Conservation (phyloP, 2,797 vertebrate species). For the Tamandua tetradactyla region DNA sequence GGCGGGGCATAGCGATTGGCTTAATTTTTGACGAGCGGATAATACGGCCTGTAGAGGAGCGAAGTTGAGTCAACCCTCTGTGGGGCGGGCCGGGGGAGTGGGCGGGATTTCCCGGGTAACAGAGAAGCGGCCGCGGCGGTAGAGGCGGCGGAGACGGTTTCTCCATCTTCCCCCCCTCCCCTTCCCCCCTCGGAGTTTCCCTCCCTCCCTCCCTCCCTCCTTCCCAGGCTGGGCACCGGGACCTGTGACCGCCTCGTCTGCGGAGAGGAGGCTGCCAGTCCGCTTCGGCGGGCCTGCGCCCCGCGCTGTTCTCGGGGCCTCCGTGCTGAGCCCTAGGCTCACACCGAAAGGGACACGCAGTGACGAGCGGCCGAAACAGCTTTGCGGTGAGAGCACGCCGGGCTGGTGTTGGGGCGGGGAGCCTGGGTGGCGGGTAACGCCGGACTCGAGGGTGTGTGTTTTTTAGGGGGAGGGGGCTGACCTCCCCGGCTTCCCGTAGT, state of each 20-base stretch:
- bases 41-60: not conserved
- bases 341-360: conserved; percentile 69
- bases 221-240: conserved; percentile 63
- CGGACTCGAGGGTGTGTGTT: conserved; percentile 68
- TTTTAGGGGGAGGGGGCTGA: conserved; percentile 59
- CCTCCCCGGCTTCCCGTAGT: conserved; percentile 77
- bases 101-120: conserved; percentile 89
- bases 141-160: conserved; percentile 85
- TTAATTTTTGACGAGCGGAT: not conserved
- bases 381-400: conserved; percentile 75
- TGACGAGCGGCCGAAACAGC: conserved; percentile 58
- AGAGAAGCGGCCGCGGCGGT: conserved; percentile 87
- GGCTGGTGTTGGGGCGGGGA: conserved; percentile 28
- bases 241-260: conserved; percentile 55
- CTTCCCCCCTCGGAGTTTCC: conserved; percentile 74
- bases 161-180: conserved; percentile 77
- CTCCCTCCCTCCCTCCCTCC: conserved; percentile 72
- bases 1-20: conserved; percentile 54
- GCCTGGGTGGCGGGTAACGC: conserved; percentile 47
- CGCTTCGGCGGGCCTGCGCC: conserved; percentile 67
- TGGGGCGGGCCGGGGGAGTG: conserved; percentile 80
- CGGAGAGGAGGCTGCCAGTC: conserved; percentile 68
- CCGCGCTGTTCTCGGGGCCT: conserved; percentile 66
- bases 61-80: conserved; percentile 74
- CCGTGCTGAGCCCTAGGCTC: conserved; percentile 68